phyloP scores from a whole-genome alignment of 1,140 invertebrate species.

The Drosophila quadrilineata region DNA sequence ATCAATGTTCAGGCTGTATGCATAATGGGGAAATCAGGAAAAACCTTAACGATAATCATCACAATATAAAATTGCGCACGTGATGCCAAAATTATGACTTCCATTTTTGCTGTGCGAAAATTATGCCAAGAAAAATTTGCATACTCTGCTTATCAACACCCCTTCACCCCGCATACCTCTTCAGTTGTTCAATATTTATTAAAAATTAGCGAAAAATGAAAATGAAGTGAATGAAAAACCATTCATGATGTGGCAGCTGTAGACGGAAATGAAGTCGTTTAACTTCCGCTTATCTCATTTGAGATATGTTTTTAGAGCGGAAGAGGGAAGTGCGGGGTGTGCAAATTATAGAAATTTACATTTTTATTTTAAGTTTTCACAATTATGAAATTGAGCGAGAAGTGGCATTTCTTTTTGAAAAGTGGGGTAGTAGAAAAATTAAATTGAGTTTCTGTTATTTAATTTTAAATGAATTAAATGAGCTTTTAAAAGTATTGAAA shows the following conservation, averaged over 20 bases:
- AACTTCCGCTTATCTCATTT: constrained; percentile 64
- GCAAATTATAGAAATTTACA: constrained; percentile 34
- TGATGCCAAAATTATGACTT: constrained; percentile 62
- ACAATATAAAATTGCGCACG: constrained; percentile 62
- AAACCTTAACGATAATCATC: constrained; percentile 36
- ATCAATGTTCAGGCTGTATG: constrained; percentile 34
- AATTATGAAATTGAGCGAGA: constrained; percentile 23
- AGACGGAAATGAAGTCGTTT: constrained; percentile 12
- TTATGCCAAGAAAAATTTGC: constrained; percentile 56
- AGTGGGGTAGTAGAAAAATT: too few species aligned
- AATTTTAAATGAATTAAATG: too few species aligned
- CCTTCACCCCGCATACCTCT: background rate
- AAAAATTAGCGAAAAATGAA: constrained; percentile 74
- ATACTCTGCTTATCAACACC: constrained; percentile 22
- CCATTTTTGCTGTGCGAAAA: constrained; percentile 53
- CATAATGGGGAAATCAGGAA: constrained; percentile 36
- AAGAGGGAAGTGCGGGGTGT: too few species aligned
- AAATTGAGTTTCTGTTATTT: too few species aligned
- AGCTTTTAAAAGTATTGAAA: too few species aligned
- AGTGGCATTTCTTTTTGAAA: background rate
- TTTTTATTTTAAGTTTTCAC: constrained; percentile 1
- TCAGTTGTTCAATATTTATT: constrained; percentile 61
- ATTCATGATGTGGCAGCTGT: constrained; percentile 8
- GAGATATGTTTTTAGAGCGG: background rate
- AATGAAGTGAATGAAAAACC: constrained; percentile 44